These are phyloP conservation scores for Eugnorisma glareosa DNA, from an alignment of 2,888 invertebrate genomes.

Conservation along the genomic window DNA sequence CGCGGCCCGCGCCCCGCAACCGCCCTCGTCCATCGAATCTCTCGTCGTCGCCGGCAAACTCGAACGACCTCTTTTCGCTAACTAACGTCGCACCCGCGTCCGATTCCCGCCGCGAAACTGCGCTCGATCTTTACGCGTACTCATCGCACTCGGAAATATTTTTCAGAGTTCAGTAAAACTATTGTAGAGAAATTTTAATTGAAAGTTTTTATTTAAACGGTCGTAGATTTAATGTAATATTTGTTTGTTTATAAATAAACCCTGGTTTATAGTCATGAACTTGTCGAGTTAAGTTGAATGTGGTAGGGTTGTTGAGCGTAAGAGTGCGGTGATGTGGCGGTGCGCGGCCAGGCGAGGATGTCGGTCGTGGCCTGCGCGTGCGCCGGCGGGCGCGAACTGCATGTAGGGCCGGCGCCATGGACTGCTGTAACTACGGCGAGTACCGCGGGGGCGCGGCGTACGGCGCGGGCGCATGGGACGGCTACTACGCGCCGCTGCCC, in stretches of 20 bases:
- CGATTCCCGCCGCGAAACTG: slow-evolving; percentile 87
- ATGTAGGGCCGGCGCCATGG: slow-evolving; percentile 84
- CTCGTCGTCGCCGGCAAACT: slow-evolving; percentile 88
- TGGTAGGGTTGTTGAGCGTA: slow-evolving; percentile 69
- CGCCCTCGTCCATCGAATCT: slow-evolving; percentile 78
- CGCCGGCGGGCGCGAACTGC: slow-evolving; percentile 74
- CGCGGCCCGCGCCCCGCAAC: slow-evolving; percentile 77
- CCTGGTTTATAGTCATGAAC: slow-evolving; percentile 62
- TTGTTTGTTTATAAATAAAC: slow-evolving; percentile 36
- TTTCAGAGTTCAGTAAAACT: slow-evolving; percentile 62
- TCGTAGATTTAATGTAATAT: slow-evolving; percentile 37
- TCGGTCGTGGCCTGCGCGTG: slow-evolving; percentile 74
- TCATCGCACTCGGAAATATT: slow-evolving; percentile 65
- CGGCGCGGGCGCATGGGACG: slow-evolving; percentile 80
- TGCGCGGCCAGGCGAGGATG: slow-evolving; percentile 79
- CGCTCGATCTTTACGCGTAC: slow-evolving; percentile 80
- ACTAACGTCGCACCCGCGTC: slow-evolving; percentile 88
- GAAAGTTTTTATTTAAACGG: slow-evolving; percentile 39
- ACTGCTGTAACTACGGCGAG: slow-evolving; percentile 90
- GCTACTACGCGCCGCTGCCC: slow-evolving; percentile 80
- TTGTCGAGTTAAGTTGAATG: slow-evolving; percentile 50
- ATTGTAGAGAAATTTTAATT: slow-evolving; percentile 55
- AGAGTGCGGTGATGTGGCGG: slow-evolving; percentile 79
- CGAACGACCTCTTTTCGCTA: slow-evolving; percentile 89
- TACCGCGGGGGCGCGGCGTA: slow-evolving; percentile 84